phyloP scores from a whole-genome alignment of 2,113 vertebrate species.

The Silurus asotus region DNA sequence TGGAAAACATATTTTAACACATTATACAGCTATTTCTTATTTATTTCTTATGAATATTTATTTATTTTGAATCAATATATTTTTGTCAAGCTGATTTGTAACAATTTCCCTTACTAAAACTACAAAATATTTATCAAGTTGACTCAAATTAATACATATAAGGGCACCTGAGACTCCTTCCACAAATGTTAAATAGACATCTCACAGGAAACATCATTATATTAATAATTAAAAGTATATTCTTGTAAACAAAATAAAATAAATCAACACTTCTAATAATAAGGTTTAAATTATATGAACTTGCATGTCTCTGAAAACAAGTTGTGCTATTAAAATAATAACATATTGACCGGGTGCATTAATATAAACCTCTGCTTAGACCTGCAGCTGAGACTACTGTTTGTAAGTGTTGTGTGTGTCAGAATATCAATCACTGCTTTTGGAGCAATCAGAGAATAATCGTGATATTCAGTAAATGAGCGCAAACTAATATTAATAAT shows the following conservation, averaged over 20 bases:
- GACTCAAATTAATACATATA: no score
- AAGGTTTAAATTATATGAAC: not conserved
- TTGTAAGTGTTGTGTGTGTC: not conserved
- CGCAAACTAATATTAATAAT: not conserved
- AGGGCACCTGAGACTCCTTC: not conserved
- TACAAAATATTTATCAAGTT: no score
- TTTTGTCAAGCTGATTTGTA: no score
- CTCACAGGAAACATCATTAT: not conserved
- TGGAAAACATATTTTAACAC: not conserved
- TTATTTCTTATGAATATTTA: no score
- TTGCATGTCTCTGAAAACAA: not conserved
- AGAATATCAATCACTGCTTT: not conserved
- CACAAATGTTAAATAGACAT: not conserved
- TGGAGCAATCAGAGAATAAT: not conserved
- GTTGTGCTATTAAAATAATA: not conserved
- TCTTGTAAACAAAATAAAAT: not conserved
- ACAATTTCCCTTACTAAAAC: no score
- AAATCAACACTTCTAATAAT: not conserved
- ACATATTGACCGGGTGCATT: not conserved
- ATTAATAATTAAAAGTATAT: not conserved
- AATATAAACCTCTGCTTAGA: not conserved
- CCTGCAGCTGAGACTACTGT: no score
- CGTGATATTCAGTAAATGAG: not conserved
- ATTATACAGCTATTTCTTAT: no score
- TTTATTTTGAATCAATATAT: no score